These are phyloP conservation scores for Pipistrellus kuhlii DNA, from an alignment of 2,797 vertebrate genomes.

Conservation along the genomic window DNA sequence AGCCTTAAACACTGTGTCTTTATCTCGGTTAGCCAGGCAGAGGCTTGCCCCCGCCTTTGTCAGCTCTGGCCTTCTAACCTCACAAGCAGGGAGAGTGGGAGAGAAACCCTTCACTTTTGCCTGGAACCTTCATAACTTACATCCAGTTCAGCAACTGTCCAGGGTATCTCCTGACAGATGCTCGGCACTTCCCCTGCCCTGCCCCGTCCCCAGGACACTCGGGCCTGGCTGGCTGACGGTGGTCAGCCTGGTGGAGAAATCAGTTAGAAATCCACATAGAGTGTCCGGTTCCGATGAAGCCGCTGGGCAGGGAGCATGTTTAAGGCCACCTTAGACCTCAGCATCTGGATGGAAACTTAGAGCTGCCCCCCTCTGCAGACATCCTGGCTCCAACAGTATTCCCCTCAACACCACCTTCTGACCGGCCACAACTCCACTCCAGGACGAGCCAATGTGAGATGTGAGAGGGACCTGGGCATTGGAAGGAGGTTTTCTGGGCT, in stretches of 20 bases:
- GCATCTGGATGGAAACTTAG: not conserved
- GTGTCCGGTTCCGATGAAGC: not conserved
- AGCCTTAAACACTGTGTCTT: constrained; percentile 40
- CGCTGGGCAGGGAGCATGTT: not conserved
- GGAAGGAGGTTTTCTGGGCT: not conserved
- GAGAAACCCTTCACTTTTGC: constrained; percentile 7
- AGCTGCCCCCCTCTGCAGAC: not conserved
- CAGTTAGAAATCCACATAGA: not conserved
- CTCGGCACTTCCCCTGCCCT: not conserved
- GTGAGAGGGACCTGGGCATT: not conserved
- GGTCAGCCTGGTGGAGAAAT: not conserved
- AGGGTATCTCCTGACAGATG: not conserved
- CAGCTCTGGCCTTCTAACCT: constrained; percentile 37
- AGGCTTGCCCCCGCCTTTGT: constrained; percentile 16
- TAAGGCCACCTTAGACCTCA: not conserved
- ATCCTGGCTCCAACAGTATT: not conserved
- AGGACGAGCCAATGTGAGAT: not conserved
- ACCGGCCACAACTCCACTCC: not conserved
- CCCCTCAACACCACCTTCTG: fast-evolving
- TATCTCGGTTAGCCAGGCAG: constrained; percentile 42
- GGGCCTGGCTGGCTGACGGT: not conserved
- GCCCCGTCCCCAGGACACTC: not conserved
- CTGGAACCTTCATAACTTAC: not conserved
- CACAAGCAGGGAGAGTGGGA: not conserved
- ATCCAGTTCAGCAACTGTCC: not conserved